These are phyloP conservation scores for Psittacula cyanocephala DNA, from an alignment of 2,113 vertebrate species.

Conservation along the genomic window DNA sequence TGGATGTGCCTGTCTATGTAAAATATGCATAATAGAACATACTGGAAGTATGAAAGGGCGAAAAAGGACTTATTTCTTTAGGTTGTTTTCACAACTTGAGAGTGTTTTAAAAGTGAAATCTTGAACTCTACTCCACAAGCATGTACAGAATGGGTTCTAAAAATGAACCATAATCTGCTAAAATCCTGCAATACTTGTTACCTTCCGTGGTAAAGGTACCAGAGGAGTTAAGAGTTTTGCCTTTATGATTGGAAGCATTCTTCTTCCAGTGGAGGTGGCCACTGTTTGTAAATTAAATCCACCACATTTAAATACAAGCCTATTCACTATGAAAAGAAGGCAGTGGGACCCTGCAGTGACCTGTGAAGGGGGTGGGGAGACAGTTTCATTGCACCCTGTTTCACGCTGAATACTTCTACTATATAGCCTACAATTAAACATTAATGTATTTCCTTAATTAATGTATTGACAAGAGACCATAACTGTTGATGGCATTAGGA, in stretches of 20 bases:
- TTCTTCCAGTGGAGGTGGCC: neutral
- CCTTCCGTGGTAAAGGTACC: neutral
- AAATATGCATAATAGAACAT: neutral
- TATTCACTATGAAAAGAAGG: conserved; percentile 14
- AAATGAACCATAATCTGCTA: conserved; percentile 34
- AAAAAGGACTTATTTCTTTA: neutral
- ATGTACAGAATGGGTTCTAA: conserved; percentile 45
- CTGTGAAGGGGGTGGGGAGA: neutral
- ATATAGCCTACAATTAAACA: neutral
- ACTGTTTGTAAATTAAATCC: conserved; percentile 30
- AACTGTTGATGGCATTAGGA: neutral
- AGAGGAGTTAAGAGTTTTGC: neutral
- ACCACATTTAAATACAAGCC: neutral
- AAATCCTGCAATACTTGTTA: neutral
- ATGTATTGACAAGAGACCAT: neutral
- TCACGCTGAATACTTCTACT: neutral
- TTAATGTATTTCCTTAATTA: neutral
- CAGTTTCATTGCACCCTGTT: neutral
- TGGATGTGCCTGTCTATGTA: neutral
- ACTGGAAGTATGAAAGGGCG: neutral
- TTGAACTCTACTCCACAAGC: conserved; percentile 16
- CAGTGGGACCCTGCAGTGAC: neutral
- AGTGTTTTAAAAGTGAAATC: conserved; percentile 15
- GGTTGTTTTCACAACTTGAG: conserved; percentile 30
- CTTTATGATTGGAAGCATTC: neutral